phyloP scores from a whole-genome alignment of 2,113 vertebrate genomes.

The Sebastes schlegelii region DNA sequence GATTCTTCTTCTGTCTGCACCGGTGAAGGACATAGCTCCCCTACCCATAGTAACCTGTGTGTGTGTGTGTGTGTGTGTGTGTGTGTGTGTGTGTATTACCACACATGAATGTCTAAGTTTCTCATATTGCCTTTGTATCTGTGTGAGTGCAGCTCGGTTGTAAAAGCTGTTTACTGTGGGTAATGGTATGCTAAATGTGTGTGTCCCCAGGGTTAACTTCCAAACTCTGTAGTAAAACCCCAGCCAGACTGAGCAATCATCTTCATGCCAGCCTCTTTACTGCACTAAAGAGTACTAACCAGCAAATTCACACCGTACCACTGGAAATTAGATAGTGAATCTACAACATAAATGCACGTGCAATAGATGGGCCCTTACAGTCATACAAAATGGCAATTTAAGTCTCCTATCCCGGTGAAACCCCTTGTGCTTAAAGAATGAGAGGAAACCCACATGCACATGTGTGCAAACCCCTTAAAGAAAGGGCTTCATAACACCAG shows the following conservation, averaged over 20 bases:
- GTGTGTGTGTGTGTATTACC: conserved; percentile 1
- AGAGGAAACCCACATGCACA: neutral
- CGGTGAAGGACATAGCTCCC: conserved; percentile 69
- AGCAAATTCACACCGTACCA: conserved; percentile 12
- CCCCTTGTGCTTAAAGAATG: neutral
- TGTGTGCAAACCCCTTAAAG: too few relatives aligned
- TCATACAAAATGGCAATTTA: neutral
- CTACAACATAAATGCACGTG: neutral
- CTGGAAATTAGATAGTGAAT: conserved; percentile 25
- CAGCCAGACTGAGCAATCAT: conserved; percentile 1
- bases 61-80: conserved; percentile 21
- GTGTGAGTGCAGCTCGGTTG: conserved; percentile 41
- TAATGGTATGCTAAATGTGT: conserved; percentile 74
- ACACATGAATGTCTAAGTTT: neutral
- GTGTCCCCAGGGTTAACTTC: conserved; percentile 61
- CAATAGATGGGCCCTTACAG: neutral
- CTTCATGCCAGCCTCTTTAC: conserved; percentile 22
- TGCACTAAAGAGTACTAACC: conserved; percentile 35
- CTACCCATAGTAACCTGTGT: conserved; percentile 12
- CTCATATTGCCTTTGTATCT: conserved; percentile 25
- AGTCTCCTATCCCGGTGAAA: neutral
- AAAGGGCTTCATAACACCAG: neutral
- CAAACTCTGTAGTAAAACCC: conserved; percentile 58
- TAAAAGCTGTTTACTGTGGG: conserved; percentile 69
- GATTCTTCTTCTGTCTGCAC: conserved; percentile 65